A percentile compares a stretch with the other conserved stretches of the same genome.
Conservation (phyloP, 2,113 vertebrate species). For the Todiramphus chloris region DNA sequence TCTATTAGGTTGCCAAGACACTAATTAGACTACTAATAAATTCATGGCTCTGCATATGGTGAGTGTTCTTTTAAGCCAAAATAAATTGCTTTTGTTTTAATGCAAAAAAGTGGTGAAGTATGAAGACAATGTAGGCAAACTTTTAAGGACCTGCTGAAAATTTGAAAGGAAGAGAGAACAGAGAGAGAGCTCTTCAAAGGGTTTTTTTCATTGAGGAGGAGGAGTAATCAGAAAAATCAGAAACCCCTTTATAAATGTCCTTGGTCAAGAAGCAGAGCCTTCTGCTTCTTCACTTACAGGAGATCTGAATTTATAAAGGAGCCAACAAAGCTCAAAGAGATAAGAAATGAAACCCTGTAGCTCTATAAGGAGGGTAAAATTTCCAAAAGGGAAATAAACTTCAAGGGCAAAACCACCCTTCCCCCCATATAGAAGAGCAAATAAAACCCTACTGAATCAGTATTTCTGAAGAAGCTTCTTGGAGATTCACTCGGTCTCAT, state of each 20-base stretch:
- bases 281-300: neutral
- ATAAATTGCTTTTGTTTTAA: neutral
- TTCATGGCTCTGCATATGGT: neutral
- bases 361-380: neutral
- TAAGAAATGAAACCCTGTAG: neutral
- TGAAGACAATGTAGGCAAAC: neutral
- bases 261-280: neutral
- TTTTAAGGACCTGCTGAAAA: neutral
- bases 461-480: neutral
- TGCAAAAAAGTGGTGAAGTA: neutral
- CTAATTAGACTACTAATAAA: constrained; percentile 34
- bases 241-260: neutral
- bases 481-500: neutral
- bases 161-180: neutral
- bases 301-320: neutral
- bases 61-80: neutral
- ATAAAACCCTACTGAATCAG: neutral
- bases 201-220: neutral
- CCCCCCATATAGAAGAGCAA: neutral
- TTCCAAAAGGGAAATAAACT: neutral
- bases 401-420: neutral
- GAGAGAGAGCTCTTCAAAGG: neutral
- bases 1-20: neutral
- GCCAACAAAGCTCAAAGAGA: neutral
- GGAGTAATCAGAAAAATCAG: neutral